phyloP scores from a whole-genome alignment of 2,797 vertebrate genomes.

The Knipowitschia caucasica region DNA sequence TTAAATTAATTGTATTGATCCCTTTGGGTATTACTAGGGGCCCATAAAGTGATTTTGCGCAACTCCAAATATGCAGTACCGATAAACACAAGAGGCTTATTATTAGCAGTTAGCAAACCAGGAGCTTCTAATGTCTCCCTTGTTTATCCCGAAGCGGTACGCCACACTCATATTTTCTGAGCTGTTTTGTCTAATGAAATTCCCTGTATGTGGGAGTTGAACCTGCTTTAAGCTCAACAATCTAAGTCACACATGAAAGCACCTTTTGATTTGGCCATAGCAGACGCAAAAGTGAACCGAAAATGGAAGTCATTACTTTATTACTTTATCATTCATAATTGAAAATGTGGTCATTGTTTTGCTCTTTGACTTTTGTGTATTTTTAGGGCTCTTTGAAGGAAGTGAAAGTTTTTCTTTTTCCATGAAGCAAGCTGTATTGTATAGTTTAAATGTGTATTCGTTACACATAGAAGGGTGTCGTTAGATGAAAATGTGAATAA shows the following conservation, averaged over 20 bases:
- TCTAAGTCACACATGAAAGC: background rate
- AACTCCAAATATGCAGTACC: slow-evolving; percentile 1
- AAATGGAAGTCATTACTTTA: background rate
- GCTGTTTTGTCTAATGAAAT: slow-evolving; percentile 2
- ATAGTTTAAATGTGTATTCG: background rate
- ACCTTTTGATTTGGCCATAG: background rate
- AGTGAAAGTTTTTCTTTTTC: background rate
- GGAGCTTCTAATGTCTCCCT: background rate
- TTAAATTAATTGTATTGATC: slow-evolving; percentile 4
- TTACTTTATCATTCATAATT: no score
- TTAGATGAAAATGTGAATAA: no score
- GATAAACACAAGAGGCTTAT: slow-evolving; percentile 1
- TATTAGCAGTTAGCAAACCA: slow-evolving; percentile 1
- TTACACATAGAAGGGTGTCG: no score
- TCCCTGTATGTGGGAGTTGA: background rate
- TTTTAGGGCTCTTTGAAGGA: background rate
- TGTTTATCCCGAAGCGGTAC: background rate
- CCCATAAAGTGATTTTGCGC: background rate
- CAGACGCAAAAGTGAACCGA: background rate
- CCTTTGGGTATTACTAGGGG: background rate
- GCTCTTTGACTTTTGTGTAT: background rate
- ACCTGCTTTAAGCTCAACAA: background rate
- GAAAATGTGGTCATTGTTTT: background rate
- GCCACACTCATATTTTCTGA: background rate
- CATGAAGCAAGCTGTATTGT: background rate